Base-by-base conservation (phyloP, 2,888 invertebrate genomes). In the Clivina fossor region DNA sequence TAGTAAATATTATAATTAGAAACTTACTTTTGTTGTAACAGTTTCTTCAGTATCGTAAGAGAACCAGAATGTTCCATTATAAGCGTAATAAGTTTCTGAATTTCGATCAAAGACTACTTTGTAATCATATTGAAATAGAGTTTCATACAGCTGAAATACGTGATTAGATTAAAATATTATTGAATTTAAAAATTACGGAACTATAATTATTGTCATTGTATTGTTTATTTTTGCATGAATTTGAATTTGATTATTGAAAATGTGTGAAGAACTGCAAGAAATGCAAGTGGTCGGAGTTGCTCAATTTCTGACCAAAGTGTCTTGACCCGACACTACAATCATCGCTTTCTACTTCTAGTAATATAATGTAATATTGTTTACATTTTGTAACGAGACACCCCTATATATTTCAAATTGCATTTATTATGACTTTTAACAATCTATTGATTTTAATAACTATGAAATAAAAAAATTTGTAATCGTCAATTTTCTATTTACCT, bases 31-130 rank as follows among this genome's bases (percentile, higher is more conserved):
- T 13, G 44, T 44, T 26, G 54, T 41, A 4, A 64, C 61, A 2
- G 66, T 66, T 19, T 60, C 56, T 24, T 59, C 62, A 15, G 61
- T 58, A 58, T 70, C 70, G 50, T 62, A 70, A 1, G 65, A 61
- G 26, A 68, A 59, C 70, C 70, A 70, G 16, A 67, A 65, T 5
- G 59, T 59, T 4, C 59, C 49, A 18, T 61, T 62, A 57, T 62
- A 68, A 1, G 67, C 65, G 56, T 66, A 70, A 37, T 63, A 66
- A 37, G 33, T 54, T 24, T 44, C 28, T 4, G 22, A 8, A 4
- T 35, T 13, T 9, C 26, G 7, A 18, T 44, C 8, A 13, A 35
- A 7, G 3, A 22, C 11, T 24, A 2, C 18, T 8, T 19, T 16
- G 26, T 43, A 43, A 19, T 43, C 20, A 15, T 24, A 43, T 26